Percentiles rank a stretch among this genome's conserved stretches.
phyloP scores from a whole-genome alignment of 2,888 invertebrate genomes.

The Venusia cambrica region DNA sequence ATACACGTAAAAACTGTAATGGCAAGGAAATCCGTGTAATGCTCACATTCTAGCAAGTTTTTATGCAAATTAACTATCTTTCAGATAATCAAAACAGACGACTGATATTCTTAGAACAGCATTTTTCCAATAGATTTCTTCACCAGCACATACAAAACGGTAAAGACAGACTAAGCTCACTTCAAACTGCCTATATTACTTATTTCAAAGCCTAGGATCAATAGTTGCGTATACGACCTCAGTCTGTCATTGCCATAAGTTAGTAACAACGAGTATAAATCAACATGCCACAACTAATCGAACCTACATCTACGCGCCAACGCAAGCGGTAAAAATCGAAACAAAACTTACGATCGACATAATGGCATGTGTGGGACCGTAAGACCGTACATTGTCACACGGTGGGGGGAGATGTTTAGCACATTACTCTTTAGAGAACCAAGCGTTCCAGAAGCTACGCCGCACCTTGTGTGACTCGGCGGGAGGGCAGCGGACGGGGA shows the following conservation, averaged over 20 bases:
- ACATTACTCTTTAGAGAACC: conserved; percentile 76
- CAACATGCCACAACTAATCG: conserved; percentile 22
- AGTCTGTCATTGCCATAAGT: too few species aligned
- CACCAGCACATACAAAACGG: too few species aligned
- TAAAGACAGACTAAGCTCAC: too few species aligned
- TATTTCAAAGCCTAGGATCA: too few species aligned
- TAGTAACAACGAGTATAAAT: conserved; percentile 24
- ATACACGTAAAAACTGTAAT: conserved; percentile 36
- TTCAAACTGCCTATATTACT: too few species aligned
- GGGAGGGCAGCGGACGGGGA: conserved; percentile 60
- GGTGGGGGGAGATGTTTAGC: conserved; percentile 50
- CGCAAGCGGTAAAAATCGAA: conserved; percentile 31
- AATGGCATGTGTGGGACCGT: conserved; percentile 64
- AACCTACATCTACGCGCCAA: conserved; percentile 25
- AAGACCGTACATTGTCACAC: conserved; percentile 44
- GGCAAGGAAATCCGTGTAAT: conserved; percentile 44
- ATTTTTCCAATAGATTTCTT: too few species aligned
- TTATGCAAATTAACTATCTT: conserved; percentile 2
- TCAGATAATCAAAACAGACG: conserved; percentile 6
- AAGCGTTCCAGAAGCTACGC: conserved; percentile 83
- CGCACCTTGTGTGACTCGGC: conserved; percentile 85
- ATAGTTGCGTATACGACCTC: too few species aligned
- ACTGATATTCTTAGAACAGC: not conserved
- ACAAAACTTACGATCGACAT: conserved; percentile 76
- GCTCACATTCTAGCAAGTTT: not conserved